Base-by-base conservation (phyloP, 2,797 vertebrate genomes). In the Etheostoma nigrum region DNA sequence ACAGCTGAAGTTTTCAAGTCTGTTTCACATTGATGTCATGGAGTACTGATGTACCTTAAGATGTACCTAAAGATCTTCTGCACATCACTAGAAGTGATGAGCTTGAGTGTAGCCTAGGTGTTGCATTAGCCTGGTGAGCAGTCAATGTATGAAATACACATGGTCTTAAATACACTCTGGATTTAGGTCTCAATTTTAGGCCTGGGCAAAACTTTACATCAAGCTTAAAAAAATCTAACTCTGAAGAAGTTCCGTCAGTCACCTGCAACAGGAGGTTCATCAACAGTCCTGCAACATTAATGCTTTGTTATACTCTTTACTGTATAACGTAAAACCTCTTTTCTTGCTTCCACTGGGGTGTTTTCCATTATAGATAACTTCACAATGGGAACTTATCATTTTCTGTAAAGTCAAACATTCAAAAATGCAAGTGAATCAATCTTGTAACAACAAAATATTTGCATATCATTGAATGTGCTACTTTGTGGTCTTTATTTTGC, bases 401-500 rank as follows among this genome's bases (percentile, higher is more conserved):
- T 30, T 69, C 25, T 55, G 10, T 49, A 25, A 48, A 70, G 54
- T 40, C 25, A 72, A 48, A 54, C 27, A 47, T 33, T 7, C 6
- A 58, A 19, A 33, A 33, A 33, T 33, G 6, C 33, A 7, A 1
- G 5, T 33, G 6, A 33, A 33, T 33, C 33, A 33, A 33, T 10
- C 10, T 40, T 40, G 36, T 40, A 40, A 11, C 36, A 40, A 12
- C 36, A 40, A 40, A 40, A 51, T 69, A 61, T 66, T 66, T 45
- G 44, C 58, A 18, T 4, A 25, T 40, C 9, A 54, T 48, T 65
- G 10, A 30, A 65, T 16, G 10, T 51, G 4, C 33, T 33, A 54
- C 27, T 66, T 47, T 48, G 16, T 25, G 1, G 9, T 64, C 47
- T 60, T 53, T 15, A 69, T 66, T 67, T 70, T 12, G 18, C 10